Evolutionary conservation across 2,888 invertebrate genomes (phyloP), one percentile per base, ranked within the genome.

Genomic region (Empis livida): DNA sequence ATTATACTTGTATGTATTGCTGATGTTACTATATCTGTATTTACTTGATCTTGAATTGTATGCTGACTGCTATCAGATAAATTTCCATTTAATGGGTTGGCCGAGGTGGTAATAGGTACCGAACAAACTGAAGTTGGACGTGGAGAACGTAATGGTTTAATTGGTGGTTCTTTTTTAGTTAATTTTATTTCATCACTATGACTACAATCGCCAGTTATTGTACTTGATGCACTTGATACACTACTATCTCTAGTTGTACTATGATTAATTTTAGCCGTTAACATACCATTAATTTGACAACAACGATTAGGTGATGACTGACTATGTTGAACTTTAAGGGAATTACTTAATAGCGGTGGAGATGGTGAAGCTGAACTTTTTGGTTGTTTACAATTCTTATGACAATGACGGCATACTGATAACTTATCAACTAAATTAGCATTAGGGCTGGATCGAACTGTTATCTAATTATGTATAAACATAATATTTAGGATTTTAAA

Each of bases 351-450:
- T 46, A 67, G 52, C 27, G 54, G 51, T 39, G 58, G 54, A 49
- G 56, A 55, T 45, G 57, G 53, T 48, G 55, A 54, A 43, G 53
- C 51, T 52, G 35, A 11, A 37, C 31, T 46, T 53, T 53, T 35
- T 46, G 51, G 45, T 52, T 64, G 62, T 49, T 66, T 75, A 69
- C 84, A 85, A 61, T 82, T 83, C 70, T 81, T 83, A 61, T 84
- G 85, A 68, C 85, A 85, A 66, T 84, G 81, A 54, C 81, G 77
- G 68, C 85, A 85, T 47, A 85, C 80, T 46, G 82, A 77, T 59
- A 84, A 74, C 48, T 80, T 78, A 67, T 84, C 84, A 51, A 80
- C 79, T 53, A 66, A 60, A 55, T 60, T 60, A 45, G 79, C 77
- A 49, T 80, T 77, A 50, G 83, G 83, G 66, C 83, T 83, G 44